Evolutionary conservation across 92 coral and sea anemone species (phyloP), one percentile per base, ranked within the genome.

Genomic region (Umimayanthus chanpuru): DNA sequence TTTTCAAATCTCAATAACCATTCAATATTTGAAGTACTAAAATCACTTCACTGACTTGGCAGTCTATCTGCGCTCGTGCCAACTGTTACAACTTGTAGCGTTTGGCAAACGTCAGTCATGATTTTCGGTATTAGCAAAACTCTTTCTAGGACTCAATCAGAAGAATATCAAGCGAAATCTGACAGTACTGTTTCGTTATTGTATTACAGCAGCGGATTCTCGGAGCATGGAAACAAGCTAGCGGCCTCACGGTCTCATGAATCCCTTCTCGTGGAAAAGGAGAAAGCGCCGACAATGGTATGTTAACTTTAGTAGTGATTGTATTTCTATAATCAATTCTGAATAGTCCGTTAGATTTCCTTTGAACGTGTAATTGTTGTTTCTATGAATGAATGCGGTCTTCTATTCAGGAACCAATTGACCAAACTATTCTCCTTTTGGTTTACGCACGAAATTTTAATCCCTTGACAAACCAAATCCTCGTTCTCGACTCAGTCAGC

Each of bases 241-340:
- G 77, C 87, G 16, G 28, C 87, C 14, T 83, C 87, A 39, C 56
- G 87, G 47, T 83, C 87, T 41, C 87, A 83, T 43, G 87, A 83
- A n/a, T 83, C 87, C 20, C 87, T 83, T 28, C 87, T 83, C 26
- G 77, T 55, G 16, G 87, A 83, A 40, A 70, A 67, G 44, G 87
- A 83, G 40, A 68, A 83, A 28, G 11, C 77, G 5, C 28, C 67
- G 26, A 68, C 87, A 18, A 83, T 67, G 87, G 87, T 83, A 83
- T 43, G 87, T 68, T n/a, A n/a, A n/a, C n/a, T n/a, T 29, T 26
- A 70, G 9, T 72, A 16, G 73, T 70, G 41, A 44, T 44, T 20
- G 56, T 36, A 74, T 38, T 1, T 6, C 1, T 32, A 5, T 64
- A 81, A 64, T 65, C 43, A 18, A 61, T 40, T 39, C 74, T 14